Percentiles rank a stretch among this genome's conserved stretches.
Conservation (phyloP, 2,113 vertebrate genomes). For the Lepus timidus region DNA sequence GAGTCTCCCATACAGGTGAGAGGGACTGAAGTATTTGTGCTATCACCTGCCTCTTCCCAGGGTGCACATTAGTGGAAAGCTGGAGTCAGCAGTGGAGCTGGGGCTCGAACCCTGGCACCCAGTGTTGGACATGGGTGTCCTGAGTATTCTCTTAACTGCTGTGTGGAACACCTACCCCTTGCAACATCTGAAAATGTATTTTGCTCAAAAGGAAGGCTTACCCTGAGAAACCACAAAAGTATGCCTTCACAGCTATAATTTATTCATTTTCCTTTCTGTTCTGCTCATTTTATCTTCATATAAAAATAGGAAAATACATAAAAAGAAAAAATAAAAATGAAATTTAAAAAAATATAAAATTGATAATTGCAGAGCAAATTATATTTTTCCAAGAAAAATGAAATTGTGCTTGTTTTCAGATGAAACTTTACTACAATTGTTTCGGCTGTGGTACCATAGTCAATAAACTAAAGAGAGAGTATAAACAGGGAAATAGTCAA, state of each 20-base stretch:
- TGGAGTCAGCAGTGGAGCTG: too few species aligned
- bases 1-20: too few species aligned
- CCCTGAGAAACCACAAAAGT: not conserved
- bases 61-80: too few species aligned
- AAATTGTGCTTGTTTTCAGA: slow-evolving; percentile 43
- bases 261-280: not conserved
- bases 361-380: not conserved
- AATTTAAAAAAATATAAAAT: not conserved
- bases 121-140: too few species aligned
- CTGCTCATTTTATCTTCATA: slow-evolving; percentile 32
- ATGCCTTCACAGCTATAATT: not conserved
- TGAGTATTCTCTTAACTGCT: too few species aligned
- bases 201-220: not conserved
- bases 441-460: not conserved
- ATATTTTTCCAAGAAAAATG: slow-evolving; percentile 14
- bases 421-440: not conserved
- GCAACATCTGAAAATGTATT: not conserved
- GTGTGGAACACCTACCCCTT: not conserved
- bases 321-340: not conserved
- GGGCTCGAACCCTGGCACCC: too few species aligned
- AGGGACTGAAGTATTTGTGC: too few species aligned
- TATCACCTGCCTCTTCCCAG: too few species aligned
- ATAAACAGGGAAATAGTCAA: not conserved
- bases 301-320: not conserved
- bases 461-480: not conserved